Conservation (phyloP, 2,113 vertebrate genomes). For the Notarius lentiginosus region DNA sequence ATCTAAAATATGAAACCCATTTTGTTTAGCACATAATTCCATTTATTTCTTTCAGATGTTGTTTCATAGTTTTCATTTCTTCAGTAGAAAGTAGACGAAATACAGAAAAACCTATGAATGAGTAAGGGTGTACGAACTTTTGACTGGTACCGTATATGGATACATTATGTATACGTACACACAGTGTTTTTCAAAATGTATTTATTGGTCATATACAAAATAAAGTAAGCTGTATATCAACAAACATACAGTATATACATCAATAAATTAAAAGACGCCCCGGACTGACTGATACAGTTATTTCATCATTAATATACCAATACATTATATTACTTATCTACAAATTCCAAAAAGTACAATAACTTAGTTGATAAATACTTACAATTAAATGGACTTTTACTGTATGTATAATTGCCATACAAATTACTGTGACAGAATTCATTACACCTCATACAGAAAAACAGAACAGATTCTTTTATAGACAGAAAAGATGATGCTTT, state of each 20-base stretch:
- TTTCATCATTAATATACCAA: slow-evolving; percentile 72
- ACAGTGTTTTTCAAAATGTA: slow-evolving; percentile 81
- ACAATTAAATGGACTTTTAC: slow-evolving; percentile 76
- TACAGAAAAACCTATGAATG: too few species aligned
- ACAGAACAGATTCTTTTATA: slow-evolving; percentile 66
- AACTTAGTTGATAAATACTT: slow-evolving; percentile 93
- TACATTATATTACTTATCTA: slow-evolving; percentile 77
- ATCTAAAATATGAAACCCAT: too few species aligned
- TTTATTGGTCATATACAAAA: slow-evolving; percentile 99
- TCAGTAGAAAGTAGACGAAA: too few species aligned
- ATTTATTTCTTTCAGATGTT: too few species aligned
- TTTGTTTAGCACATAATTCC: too few species aligned
- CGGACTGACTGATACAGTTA: slow-evolving; percentile 72
- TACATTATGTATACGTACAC: background rate
- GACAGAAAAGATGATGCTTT: slow-evolving; percentile 54
- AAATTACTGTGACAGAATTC: slow-evolving; percentile 74
- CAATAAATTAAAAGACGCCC: slow-evolving; percentile 90
- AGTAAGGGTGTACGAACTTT: too few species aligned
- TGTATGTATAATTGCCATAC: slow-evolving; percentile 69
- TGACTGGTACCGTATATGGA: too few species aligned
- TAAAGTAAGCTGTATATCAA: slow-evolving; percentile 96
- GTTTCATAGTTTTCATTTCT: too few species aligned
- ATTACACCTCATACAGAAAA: slow-evolving; percentile 77
- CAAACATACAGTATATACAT: slow-evolving; percentile 97
- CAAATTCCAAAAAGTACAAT: slow-evolving; percentile 83